phyloP scores from a whole-genome alignment of 2,113 vertebrate genomes.

The Redunca redunca region DNA sequence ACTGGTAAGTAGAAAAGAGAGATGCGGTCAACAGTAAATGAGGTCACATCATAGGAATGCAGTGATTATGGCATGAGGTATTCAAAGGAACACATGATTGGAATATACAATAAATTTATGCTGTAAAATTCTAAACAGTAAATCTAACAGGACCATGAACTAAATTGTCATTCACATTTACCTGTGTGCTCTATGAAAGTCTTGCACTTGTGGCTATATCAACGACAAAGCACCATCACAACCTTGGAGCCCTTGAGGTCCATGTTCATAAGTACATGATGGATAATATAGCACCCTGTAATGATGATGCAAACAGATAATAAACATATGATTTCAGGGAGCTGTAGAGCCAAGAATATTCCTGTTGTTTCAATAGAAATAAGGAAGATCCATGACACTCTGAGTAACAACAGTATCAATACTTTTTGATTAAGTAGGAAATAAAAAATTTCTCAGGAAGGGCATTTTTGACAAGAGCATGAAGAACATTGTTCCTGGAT shows the following conservation, averaged over 20 bases:
- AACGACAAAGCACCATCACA: background rate
- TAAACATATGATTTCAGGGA: background rate
- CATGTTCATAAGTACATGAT: background rate
- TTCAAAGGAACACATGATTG: background rate
- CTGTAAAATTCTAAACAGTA: background rate
- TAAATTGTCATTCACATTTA: background rate
- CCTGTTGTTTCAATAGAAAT: background rate
- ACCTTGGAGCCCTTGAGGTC: background rate
- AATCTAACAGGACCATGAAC: background rate
- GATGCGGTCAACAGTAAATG: background rate
- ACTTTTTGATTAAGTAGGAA: background rate
- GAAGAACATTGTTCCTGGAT: background rate
- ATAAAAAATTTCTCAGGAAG: background rate
- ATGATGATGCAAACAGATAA: background rate
- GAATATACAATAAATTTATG: background rate
- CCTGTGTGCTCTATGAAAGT: background rate
- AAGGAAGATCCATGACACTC: background rate
- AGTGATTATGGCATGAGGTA: background rate
- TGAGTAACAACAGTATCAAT: background rate
- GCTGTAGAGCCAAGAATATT: background rate
- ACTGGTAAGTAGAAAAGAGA: background rate
- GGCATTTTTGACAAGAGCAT: background rate
- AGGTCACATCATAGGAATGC: background rate
- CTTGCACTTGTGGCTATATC: background rate
- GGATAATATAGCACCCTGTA: background rate